These are phyloP conservation scores for Athalia rosae DNA, from an alignment of 2,888 invertebrate genomes.

Conservation along the genomic window DNA sequence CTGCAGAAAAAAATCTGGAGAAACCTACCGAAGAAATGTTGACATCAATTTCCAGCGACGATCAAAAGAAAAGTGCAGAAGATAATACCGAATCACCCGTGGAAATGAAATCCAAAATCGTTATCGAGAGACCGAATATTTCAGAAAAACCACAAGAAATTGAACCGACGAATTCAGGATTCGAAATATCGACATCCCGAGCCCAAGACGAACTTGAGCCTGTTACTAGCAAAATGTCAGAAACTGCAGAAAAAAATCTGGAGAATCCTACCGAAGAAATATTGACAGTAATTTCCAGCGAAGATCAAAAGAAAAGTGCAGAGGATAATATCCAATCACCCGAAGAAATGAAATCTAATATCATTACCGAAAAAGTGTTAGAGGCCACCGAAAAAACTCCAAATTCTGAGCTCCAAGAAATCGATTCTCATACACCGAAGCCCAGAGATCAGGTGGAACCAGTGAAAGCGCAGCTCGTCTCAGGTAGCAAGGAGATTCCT, in stretches of 20 bases:
- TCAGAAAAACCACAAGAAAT: neutral
- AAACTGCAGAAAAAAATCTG: no score
- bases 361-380: no score
- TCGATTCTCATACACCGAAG: neutral
- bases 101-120: no score
- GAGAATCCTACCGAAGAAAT: no score
- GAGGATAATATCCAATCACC: neutral
- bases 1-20: no score
- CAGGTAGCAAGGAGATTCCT: neutral
- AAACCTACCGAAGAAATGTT: no score
- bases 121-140: no score
- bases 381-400: neutral
- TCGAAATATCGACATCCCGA: neutral
- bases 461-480: neutral
- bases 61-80: neutral
- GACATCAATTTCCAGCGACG: neutral
- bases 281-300: neutral
- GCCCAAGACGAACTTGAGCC: neutral
- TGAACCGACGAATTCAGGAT: neutral
- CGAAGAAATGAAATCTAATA: neutral
- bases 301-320: neutral
- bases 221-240: no score
- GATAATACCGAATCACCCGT: neutral
- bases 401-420: neutral
- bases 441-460: neutral